A percentile compares a stretch with the other conserved stretches of the same genome.
Evolutionary conservation across 2,888 invertebrate species (phyloP).

Genomic region (Leptinotarsa rubiginosa): DNA sequence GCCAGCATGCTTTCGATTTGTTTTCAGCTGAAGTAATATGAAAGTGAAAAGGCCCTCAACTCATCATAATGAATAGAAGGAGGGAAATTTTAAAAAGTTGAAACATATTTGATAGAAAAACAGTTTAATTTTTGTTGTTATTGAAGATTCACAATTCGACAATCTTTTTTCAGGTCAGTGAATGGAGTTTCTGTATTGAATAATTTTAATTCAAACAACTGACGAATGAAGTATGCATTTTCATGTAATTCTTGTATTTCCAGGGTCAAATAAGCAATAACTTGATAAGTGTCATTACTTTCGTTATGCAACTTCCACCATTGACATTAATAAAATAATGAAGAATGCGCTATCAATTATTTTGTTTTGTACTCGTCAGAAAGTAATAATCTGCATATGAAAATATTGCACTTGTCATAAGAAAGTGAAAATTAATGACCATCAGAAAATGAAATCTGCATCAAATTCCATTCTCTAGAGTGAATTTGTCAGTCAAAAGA

Average conservation of each 20-base stretch:
- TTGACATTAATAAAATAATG: conserved; percentile 17
- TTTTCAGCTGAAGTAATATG: too few species aligned
- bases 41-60: too few species aligned
- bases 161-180: conserved; percentile 29
- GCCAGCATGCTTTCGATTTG: too few species aligned
- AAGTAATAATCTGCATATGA: too few species aligned
- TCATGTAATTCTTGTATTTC: conserved; percentile 34
- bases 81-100: not conserved
- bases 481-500: too few species aligned
- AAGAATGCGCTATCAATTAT: not conserved
- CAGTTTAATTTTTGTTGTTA: too few species aligned
- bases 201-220: conserved; percentile 27
- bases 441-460: too few species aligned
- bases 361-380: not conserved
- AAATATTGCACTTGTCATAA: too few species aligned
- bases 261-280: conserved; percentile 39
- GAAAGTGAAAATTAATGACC: too few species aligned
- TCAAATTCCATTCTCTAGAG: too few species aligned
- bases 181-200: conserved; percentile 26
- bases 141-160: not conserved
- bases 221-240: conserved; percentile 35
- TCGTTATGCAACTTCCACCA: conserved; percentile 24
- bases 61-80: too few species aligned
- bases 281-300: conserved; percentile 15
- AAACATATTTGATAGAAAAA: not conserved